These are phyloP conservation scores for Agonopterix arenella DNA, from an alignment of 2,888 invertebrate genomes.

Conservation along the genomic window DNA sequence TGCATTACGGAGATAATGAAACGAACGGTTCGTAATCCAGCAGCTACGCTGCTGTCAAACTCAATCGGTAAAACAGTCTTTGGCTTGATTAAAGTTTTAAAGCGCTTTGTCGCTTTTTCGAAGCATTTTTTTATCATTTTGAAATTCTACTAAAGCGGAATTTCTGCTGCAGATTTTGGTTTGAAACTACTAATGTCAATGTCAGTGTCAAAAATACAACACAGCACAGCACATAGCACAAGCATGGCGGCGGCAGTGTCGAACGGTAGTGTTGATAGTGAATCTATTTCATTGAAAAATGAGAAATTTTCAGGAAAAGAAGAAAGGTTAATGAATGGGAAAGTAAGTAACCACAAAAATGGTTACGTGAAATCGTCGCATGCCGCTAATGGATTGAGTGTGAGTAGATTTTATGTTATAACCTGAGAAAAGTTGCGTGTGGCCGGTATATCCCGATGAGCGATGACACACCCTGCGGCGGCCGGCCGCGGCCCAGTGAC, in stretches of 20 bases:
- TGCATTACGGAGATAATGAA: no score
- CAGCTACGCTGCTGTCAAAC: no score
- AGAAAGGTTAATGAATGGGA: slow-evolving; percentile 39
- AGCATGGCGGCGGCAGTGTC: slow-evolving; percentile 47
- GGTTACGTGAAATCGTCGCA: slow-evolving; percentile 38
- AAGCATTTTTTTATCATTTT: no score
- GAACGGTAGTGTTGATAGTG: slow-evolving; percentile 27
- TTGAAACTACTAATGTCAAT: no score
- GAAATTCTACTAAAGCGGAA: no score
- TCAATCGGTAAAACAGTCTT: no score
- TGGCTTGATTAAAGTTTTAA: no score
- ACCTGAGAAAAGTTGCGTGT: slow-evolving; percentile 13
- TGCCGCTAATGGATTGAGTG: slow-evolving; percentile 39
- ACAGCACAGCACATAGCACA: slow-evolving; percentile 8
- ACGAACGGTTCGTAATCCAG: no score
- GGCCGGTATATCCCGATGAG: slow-evolving; percentile 1
- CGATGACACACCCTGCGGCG: not conserved
- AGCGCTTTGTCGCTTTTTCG: no score
- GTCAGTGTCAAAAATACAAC: no score
- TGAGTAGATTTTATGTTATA: slow-evolving; percentile 44
- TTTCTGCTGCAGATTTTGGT: no score
- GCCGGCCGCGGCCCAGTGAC: not conserved
- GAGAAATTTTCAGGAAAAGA: slow-evolving; percentile 32
- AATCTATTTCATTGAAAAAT: slow-evolving; percentile 22
- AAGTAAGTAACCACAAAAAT: slow-evolving; percentile 38